Conservation (phyloP, 1,140 invertebrate species). For the Neotoxoptera formosana region DNA sequence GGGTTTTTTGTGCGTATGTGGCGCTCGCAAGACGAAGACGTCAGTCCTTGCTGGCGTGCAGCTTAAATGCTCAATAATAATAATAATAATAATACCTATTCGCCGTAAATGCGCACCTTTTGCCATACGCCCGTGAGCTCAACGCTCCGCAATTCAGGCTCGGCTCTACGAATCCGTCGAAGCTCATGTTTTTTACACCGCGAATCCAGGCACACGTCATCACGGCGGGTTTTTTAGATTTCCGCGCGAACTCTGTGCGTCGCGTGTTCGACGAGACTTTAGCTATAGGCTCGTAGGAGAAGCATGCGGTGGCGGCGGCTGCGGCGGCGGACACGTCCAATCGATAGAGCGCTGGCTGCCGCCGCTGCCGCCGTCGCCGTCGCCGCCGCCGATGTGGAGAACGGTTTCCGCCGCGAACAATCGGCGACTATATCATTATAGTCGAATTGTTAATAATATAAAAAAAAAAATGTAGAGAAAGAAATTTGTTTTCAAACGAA, state of each 20-base stretch:
- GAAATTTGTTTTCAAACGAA: not conserved
- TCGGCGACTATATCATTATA: too few species aligned
- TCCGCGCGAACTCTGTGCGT: not conserved
- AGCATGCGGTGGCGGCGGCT: not conserved
- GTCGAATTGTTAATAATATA: not conserved
- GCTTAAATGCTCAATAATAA: too few species aligned
- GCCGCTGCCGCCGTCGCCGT: not conserved
- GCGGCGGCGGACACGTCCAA: not conserved
- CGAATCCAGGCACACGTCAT: not conserved
- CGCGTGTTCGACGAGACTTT: not conserved
- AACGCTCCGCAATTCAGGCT: too few species aligned
- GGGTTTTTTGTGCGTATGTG: not conserved
- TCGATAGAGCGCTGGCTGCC: slow-evolving; percentile 36
- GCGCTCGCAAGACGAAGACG: not conserved
- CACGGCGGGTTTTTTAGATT: not conserved
- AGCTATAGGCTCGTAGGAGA: not conserved
- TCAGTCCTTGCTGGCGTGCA: not conserved
- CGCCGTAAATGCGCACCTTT: too few species aligned
- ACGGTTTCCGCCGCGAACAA: not conserved
- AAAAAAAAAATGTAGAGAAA: not conserved
- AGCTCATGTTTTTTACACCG: too few species aligned
- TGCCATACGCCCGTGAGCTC: too few species aligned
- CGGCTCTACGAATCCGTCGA: too few species aligned
- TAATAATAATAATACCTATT: too few species aligned
- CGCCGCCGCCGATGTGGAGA: not conserved